These are phyloP conservation scores for Drosophila grimshawi DNA, from an alignment of 1,140 invertebrate species.

Conservation along the genomic window DNA sequence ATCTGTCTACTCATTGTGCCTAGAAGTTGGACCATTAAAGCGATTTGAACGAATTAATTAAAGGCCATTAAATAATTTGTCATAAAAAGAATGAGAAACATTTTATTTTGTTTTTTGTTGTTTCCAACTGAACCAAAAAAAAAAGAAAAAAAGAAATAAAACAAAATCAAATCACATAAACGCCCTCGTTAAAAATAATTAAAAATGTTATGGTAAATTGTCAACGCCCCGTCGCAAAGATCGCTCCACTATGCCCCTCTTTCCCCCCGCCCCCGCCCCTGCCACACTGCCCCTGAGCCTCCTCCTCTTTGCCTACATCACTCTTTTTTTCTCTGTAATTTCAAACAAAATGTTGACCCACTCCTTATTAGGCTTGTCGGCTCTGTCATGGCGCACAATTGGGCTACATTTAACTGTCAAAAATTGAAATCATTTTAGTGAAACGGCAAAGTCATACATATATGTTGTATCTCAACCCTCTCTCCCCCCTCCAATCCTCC, in stretches of 20 bases:
- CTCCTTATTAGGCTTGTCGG: conserved; percentile 27
- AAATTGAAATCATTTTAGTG: conserved; percentile 73
- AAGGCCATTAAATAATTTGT: conserved; percentile 80
- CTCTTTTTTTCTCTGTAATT: conserved; percentile 13
- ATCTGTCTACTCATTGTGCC: conserved; percentile 83
- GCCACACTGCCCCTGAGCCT: neutral
- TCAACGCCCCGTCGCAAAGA: conserved; percentile 66
- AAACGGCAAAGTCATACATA: conserved; percentile 67
- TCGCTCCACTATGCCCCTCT: neutral
- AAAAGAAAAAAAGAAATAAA: conserved; percentile 19
- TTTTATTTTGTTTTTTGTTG: conserved; percentile 28
- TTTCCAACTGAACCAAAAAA: conserved; percentile 20
- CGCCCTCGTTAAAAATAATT: conserved; percentile 81
- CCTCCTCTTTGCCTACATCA: neutral
- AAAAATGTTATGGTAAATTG: conserved; percentile 82
- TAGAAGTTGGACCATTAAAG: conserved; percentile 41
- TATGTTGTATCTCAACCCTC: neutral
- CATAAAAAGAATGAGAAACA: conserved; percentile 59
- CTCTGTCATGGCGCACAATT: conserved; percentile 69
- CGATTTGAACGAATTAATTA: conserved; percentile 65
- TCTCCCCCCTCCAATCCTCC: neutral
- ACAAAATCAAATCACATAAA: conserved; percentile 71
- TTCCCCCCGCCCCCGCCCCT: neutral
- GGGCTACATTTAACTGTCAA: conserved; percentile 71
- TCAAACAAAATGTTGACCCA: conserved; percentile 52